Conservation (phyloP, 1,140 invertebrate genomes). For the Cotesia vestalis region DNA sequence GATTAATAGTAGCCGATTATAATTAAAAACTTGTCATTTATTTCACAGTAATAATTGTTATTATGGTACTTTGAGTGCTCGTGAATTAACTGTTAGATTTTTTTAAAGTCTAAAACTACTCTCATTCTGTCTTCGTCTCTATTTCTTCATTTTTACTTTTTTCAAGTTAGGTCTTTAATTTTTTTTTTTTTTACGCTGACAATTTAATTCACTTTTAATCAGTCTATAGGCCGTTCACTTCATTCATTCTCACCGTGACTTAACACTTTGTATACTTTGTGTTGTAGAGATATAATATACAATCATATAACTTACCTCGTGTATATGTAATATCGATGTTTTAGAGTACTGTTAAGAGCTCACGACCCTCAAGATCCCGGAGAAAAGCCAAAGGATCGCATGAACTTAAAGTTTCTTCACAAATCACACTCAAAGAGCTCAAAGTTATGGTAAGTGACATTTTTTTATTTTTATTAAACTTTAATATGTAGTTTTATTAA, state of each 20-base stretch:
- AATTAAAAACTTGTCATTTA: slow-evolving; percentile 49
- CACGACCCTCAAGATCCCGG: slow-evolving; percentile 56
- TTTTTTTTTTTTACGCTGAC: not conserved
- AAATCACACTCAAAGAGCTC: slow-evolving; percentile 60
- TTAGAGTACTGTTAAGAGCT: slow-evolving; percentile 51
- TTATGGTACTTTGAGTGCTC: slow-evolving; percentile 41
- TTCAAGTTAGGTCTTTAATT: not conserved
- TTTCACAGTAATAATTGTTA: slow-evolving; percentile 57
- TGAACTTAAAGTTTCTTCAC: slow-evolving; percentile 61
- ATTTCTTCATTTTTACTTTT: slow-evolving; percentile 15
- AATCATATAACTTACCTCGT: not conserved
- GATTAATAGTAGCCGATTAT: slow-evolving; percentile 52
- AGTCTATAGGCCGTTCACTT: slow-evolving; percentile 7
- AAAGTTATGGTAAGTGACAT: slow-evolving; percentile 59
- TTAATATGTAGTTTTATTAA: not conserved
- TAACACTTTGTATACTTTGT: slow-evolving; percentile 14
- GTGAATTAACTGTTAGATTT: slow-evolving; percentile 22
- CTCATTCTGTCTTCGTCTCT: slow-evolving; percentile 17
- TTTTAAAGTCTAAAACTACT: slow-evolving; percentile 23
- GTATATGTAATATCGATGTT: slow-evolving; percentile 28
- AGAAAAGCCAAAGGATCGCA: slow-evolving; percentile 61
- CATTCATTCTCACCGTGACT: slow-evolving; percentile 28
- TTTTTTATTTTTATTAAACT: slow-evolving; percentile 2
- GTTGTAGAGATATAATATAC: no score
- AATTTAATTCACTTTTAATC: slow-evolving; percentile 32